Evolutionary conservation across 2,113 vertebrate genomes (phyloP).

Genomic region (Plecturocebus donacophilus): DNA sequence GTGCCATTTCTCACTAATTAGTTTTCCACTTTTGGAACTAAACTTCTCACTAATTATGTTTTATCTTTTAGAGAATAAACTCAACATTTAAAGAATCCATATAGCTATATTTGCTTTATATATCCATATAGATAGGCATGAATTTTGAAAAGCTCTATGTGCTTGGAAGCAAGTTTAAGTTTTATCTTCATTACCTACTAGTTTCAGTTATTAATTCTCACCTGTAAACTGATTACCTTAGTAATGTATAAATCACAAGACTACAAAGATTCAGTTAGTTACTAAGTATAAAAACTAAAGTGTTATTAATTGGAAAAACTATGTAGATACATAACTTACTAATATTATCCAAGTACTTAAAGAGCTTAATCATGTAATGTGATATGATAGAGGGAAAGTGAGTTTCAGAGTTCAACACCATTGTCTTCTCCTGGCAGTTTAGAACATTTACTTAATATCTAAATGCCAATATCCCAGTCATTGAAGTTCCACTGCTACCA

Average conservation of each 20-base stretch:
- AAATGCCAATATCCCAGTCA: background rate
- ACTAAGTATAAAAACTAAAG: constrained; percentile 46
- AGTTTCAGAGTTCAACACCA: background rate
- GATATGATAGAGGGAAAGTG: background rate
- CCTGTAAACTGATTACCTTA: constrained; percentile 39
- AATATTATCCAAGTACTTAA: constrained; percentile 12
- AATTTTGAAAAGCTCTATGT: background rate
- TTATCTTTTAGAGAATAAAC: constrained; percentile 35
- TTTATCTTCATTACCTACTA: constrained; percentile 17
- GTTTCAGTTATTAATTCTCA: constrained; percentile 50
- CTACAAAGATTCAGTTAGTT: constrained; percentile 43
- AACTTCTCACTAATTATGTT: constrained; percentile 36
- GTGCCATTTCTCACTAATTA: constrained; percentile 44
- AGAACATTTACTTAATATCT: background rate
- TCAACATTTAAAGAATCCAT: background rate
- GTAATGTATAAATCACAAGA: constrained; percentile 33
- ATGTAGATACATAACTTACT: constrained; percentile 28
- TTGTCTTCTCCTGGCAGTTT: background rate
- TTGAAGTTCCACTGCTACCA: background rate
- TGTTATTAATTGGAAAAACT: constrained; percentile 34
- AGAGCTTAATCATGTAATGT: constrained; percentile 13
- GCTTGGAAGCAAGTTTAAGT: background rate
- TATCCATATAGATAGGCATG: background rate
- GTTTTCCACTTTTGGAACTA: constrained; percentile 9
- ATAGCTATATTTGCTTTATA: background rate